Evolutionary conservation across 2,113 vertebrate species (phyloP).

Genomic region (Myiopsitta monachus): DNA sequence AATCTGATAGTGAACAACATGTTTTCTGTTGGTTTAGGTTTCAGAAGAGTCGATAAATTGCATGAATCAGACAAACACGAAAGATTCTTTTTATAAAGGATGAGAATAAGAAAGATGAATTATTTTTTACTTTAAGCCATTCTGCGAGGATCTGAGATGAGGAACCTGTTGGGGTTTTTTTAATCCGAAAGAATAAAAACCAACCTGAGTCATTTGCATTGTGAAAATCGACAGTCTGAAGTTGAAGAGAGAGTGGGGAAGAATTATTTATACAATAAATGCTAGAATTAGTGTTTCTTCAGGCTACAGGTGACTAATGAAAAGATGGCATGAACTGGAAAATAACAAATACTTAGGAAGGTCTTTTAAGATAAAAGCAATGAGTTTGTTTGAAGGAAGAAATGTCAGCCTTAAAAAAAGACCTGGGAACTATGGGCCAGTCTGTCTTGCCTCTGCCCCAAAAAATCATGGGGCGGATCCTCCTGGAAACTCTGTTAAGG

Average conservation of each 20-base stretch:
- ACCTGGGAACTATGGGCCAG: neutral
- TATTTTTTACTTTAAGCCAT: neutral
- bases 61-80: neutral
- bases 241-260: neutral
- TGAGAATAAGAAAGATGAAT: neutral
- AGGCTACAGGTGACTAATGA: neutral
- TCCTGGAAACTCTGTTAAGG: neutral
- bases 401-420: neutral
- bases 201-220: neutral
- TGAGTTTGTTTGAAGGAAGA: conserved; percentile 17
- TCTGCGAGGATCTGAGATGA: neutral
- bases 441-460: neutral
- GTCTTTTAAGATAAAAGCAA: conserved; percentile 1
- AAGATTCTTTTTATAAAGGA: neutral
- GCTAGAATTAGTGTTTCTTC: neutral
- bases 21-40: neutral
- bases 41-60: neutral
- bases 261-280: neutral
- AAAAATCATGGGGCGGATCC: neutral
- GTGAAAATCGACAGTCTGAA: conserved; percentile 2
- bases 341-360: neutral
- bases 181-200: neutral
- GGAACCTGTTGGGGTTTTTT: neutral
- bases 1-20: neutral
- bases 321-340: neutral